Conservation (phyloP, 2,113 vertebrate species). For the Microcebus jonahi region DNA sequence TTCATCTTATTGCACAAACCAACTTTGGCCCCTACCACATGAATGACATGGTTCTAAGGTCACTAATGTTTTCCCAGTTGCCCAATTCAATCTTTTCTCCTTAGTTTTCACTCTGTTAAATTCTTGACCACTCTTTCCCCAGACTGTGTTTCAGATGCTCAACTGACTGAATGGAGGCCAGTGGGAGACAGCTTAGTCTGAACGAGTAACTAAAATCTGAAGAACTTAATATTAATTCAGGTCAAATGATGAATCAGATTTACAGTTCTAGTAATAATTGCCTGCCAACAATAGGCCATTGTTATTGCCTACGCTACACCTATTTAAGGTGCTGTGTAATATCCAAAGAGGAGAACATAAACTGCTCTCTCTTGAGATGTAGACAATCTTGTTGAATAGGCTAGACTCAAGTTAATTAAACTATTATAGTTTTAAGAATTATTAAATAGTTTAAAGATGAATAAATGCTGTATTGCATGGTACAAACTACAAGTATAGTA, state of each 20-base stretch:
- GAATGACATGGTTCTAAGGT: neutral
- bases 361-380: neutral
- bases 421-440: neutral
- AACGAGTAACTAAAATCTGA: neutral
- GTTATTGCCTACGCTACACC: neutral
- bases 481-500: neutral
- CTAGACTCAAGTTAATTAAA: neutral
- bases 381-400: neutral
- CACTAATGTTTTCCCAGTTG: neutral
- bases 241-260: neutral
- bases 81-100: neutral
- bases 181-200: neutral
- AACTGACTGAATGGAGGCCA: neutral
- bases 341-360: neutral
- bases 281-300: neutral
- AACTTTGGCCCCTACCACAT: rapidly evolving
- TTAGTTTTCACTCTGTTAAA: neutral
- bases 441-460: neutral
- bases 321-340: neutral
- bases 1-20: neutral
- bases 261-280: neutral
- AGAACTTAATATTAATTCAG: neutral
- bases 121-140: neutral
- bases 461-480: neutral
- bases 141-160: neutral